These are phyloP conservation scores for Trachelus tabidus DNA, from an alignment of 2,888 invertebrate species.

Conservation along the genomic window DNA sequence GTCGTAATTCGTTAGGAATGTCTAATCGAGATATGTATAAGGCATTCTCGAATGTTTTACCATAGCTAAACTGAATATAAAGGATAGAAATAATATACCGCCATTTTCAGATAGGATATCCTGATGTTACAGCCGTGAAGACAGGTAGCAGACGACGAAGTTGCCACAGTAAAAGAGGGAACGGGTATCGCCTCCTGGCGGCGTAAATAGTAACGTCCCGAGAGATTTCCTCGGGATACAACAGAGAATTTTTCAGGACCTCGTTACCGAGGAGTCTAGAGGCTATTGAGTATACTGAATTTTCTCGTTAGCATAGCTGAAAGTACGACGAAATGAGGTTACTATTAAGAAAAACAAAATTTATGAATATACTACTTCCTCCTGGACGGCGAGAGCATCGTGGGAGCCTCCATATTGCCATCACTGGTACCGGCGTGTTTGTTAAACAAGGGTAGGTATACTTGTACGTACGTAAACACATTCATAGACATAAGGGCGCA, in stretches of 20 bases:
- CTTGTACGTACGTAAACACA: background rate
- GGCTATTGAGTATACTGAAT: background rate
- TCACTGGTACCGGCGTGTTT: background rate
- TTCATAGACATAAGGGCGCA: background rate
- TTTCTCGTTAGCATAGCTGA: background rate
- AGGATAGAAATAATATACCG: background rate
- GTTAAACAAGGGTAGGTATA: background rate
- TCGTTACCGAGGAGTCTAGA: background rate
- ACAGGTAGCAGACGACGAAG: background rate
- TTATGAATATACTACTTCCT: background rate
- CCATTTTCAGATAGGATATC: background rate
- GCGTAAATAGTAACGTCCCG: background rate
- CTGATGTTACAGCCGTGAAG: background rate
- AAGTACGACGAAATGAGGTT: background rate
- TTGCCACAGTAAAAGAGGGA: background rate
- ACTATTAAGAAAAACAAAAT: background rate
- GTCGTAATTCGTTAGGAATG: background rate
- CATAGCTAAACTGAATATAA: background rate
- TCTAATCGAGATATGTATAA: background rate
- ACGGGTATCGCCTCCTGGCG: background rate
- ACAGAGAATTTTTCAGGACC: background rate
- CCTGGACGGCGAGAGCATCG: background rate
- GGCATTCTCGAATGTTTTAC: background rate
- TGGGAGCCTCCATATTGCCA: background rate
- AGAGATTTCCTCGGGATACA: background rate